These are phyloP conservation scores for Pongo abelii DNA, from an alignment of 2,113 vertebrate genomes.

Conservation along the genomic window DNA sequence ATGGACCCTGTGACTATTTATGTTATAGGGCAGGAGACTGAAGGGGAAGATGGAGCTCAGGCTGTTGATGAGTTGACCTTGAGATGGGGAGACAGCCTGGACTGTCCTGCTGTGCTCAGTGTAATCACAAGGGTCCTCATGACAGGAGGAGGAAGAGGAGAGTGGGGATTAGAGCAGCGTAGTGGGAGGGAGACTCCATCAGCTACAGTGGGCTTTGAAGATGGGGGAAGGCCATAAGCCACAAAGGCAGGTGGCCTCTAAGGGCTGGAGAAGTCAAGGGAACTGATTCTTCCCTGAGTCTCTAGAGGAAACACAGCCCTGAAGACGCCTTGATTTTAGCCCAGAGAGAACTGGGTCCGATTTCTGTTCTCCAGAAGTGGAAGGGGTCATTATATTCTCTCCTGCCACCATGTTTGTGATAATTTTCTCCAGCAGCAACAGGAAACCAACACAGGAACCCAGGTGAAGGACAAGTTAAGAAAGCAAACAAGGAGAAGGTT, in stretches of 20 bases:
- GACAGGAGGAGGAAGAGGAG: background rate
- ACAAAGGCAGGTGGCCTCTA: no score
- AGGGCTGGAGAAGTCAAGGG: background rate
- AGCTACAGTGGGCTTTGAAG: fast-evolving
- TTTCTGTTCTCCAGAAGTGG: background rate
- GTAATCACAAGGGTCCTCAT: background rate
- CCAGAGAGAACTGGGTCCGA: no score
- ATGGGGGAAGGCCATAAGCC: background rate
- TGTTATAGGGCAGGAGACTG: fast-evolving
- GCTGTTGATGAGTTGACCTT: background rate
- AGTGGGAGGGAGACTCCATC: background rate
- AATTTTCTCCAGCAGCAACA: background rate
- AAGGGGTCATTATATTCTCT: background rate
- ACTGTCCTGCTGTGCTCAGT: background rate
- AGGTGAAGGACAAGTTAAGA: background rate
- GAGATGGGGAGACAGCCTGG: background rate
- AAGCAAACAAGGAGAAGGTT: no score
- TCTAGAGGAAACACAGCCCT: background rate
- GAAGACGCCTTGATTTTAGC: background rate
- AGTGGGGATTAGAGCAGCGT: fast-evolving
- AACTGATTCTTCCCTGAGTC: background rate
- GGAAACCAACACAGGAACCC: background rate
- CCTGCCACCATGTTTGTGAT: no score
- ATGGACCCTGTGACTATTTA: fast-evolving
- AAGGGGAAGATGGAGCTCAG: background rate